phyloP scores from a whole-genome alignment of 2,797 vertebrate genomes.

The Petrocephalus sullivani region DNA sequence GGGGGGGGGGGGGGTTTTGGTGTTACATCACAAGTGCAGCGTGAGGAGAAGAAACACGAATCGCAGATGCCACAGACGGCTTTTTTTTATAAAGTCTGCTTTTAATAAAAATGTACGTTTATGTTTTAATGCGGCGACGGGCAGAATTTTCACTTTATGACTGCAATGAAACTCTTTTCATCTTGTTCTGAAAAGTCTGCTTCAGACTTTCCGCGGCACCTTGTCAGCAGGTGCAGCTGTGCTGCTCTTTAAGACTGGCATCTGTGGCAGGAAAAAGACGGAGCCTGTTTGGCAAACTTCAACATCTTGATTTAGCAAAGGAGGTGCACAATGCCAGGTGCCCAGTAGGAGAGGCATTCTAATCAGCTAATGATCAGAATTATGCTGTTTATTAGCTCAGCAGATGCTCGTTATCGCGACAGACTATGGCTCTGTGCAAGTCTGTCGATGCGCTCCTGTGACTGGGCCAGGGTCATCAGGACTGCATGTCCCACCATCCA shows the following conservation, averaged over 20 bases:
- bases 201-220: slow-evolving; percentile 8
- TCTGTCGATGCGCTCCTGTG: not conserved
- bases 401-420: not conserved
- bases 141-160: slow-evolving; percentile 22
- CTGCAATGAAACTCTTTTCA: slow-evolving; percentile 22
- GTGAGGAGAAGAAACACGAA: slow-evolving; percentile 12
- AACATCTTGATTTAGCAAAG: not conserved
- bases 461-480: not conserved
- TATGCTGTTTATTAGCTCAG: not conserved
- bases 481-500: not conserved
- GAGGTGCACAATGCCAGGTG: not conserved
- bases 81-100: slow-evolving; percentile 23
- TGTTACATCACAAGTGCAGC: slow-evolving; percentile 18
- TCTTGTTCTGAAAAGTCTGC: slow-evolving; percentile 17
- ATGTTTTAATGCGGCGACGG: slow-evolving; percentile 26
- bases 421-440: not conserved
- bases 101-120: slow-evolving; percentile 21
- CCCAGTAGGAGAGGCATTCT: not conserved
- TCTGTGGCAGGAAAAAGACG: not conserved
- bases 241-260: slow-evolving; percentile 6
- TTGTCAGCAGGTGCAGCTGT: slow-evolving; percentile 27
- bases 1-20: not conserved
- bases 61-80: slow-evolving; percentile 1
- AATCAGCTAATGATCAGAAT: not conserved
- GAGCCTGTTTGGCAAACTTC: not conserved